Evolutionary conservation across 2,113 vertebrate genomes (phyloP).

Genomic region (Taurulus bubalis): DNA sequence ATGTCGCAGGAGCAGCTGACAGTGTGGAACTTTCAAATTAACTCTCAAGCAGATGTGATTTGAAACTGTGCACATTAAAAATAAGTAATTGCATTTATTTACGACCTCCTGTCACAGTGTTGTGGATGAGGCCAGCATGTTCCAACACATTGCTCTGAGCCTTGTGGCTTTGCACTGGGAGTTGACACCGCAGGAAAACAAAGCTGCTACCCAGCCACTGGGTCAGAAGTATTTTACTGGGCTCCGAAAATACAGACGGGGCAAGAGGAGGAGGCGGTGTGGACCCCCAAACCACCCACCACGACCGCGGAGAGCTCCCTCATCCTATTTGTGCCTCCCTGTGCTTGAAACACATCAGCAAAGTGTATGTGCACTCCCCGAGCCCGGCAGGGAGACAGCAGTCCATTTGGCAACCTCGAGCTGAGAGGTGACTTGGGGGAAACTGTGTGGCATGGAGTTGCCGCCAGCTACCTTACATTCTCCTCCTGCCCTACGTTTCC

Average conservation of each 20-base stretch:
- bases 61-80: conserved; percentile 25
- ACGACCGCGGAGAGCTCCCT: neutral
- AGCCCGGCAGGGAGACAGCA: conserved; percentile 3
- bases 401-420: conserved; percentile 39
- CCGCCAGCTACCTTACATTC: neutral
- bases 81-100: conserved; percentile 6
- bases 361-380: conserved; percentile 34
- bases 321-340: conserved; percentile 17
- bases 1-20: neutral
- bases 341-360: conserved; percentile 46
- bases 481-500: neutral
- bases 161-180: conserved; percentile 17
- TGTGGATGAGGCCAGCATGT: neutral
- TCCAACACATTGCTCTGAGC: conserved; percentile 20
- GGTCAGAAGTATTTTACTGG: conserved; percentile 30
- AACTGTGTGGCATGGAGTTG: conserved; percentile 15
- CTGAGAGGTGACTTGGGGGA: conserved; percentile 35
- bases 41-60: conserved; percentile 2
- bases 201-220: conserved; percentile 31
- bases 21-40: conserved; percentile 1
- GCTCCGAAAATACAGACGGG: neutral
- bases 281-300: neutral
- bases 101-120: neutral
- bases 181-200: conserved; percentile 33
- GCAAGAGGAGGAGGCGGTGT: conserved; percentile 15